phyloP scores from a whole-genome alignment of 2,797 vertebrate genomes.

The Chaetophractus vellerosus region DNA sequence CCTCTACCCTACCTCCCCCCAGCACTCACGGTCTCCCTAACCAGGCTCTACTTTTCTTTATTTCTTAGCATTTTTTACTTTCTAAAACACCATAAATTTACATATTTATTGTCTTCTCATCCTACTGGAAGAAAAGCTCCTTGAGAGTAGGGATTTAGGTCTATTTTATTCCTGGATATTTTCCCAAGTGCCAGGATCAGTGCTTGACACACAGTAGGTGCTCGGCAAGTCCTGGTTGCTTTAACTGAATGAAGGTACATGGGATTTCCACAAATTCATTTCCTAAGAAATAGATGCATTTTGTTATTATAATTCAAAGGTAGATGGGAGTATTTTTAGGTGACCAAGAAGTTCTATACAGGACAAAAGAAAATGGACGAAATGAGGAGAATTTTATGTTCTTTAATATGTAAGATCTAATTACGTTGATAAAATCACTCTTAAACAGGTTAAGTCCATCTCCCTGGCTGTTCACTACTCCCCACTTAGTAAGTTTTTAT shows the following conservation, averaged over 20 bases:
- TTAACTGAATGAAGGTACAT: not conserved
- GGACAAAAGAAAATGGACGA: not conserved
- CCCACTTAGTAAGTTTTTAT: not conserved
- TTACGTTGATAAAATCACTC: not conserved
- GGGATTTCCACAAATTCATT: constrained; percentile 5
- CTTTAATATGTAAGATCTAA: not conserved
- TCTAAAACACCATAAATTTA: not conserved
- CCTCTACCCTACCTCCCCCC: not conserved
- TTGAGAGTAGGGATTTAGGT: constrained; percentile 33
- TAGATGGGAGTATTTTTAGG: constrained; percentile 47
- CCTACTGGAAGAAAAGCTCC: not conserved
- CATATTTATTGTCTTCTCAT: not conserved
- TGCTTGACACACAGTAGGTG: not conserved
- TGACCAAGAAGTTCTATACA: not conserved
- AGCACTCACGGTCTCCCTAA: not conserved
- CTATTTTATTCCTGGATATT: constrained; percentile 33
- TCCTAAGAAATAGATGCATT: constrained; percentile 17
- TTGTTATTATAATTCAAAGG: constrained; percentile 14
- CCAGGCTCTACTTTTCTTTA: not conserved
- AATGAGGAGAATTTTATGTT: not conserved
- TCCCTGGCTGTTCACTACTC: constrained; percentile 10
- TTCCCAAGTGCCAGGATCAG: not conserved
- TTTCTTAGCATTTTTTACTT: not conserved
- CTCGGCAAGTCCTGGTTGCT: not conserved
- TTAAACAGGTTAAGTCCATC: not conserved